Percentiles rank a stretch among this genome's conserved stretches.
phyloP scores from a whole-genome alignment of 2,888 invertebrate genomes.

The Napeogenes sylphis region DNA sequence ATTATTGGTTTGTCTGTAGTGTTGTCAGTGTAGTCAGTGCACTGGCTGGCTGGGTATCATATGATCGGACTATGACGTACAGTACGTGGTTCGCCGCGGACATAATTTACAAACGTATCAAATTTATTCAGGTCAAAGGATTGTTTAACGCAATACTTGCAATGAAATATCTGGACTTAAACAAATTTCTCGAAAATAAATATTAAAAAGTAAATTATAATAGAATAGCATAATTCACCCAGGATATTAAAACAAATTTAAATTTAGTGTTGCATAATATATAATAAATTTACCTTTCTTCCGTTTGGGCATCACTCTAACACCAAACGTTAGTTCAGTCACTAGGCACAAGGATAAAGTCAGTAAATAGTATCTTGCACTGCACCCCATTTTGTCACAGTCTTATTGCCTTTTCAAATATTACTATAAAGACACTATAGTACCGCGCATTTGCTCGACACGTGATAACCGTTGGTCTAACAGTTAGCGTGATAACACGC shows the following conservation, averaged over 20 bases:
- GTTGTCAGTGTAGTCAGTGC: conserved; percentile 19
- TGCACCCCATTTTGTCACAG: conserved; percentile 71
- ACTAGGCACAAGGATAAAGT: conserved; percentile 73
- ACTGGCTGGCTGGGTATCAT: conserved; percentile 18
- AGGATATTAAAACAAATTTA: background rate
- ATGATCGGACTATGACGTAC: conserved; percentile 16
- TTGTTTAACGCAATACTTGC: conserved; percentile 22
- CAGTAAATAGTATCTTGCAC: conserved; percentile 73
- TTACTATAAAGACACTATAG: conserved; percentile 52
- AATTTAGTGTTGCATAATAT: background rate
- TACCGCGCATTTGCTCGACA: conserved; percentile 55
- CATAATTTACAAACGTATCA: conserved; percentile 19
- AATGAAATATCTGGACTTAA: conserved; percentile 3
- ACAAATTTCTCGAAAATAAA: too few relatives aligned
- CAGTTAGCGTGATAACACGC: conserved; percentile 46
- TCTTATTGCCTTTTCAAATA: conserved; percentile 43
- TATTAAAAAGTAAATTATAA: too few relatives aligned
- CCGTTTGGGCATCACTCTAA: conserved; percentile 76
- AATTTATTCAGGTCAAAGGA: conserved; percentile 29
- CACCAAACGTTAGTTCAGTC: conserved; percentile 73
- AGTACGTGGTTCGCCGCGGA: conserved; percentile 19
- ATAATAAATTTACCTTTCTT: conserved; percentile 70
- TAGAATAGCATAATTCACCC: too few relatives aligned
- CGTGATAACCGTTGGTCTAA: conserved; percentile 41
- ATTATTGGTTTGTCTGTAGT: conserved; percentile 8